These are phyloP conservation scores for Ptilonorhynchus violaceus DNA, from an alignment of 2,113 vertebrate genomes.

Conservation along the genomic window DNA sequence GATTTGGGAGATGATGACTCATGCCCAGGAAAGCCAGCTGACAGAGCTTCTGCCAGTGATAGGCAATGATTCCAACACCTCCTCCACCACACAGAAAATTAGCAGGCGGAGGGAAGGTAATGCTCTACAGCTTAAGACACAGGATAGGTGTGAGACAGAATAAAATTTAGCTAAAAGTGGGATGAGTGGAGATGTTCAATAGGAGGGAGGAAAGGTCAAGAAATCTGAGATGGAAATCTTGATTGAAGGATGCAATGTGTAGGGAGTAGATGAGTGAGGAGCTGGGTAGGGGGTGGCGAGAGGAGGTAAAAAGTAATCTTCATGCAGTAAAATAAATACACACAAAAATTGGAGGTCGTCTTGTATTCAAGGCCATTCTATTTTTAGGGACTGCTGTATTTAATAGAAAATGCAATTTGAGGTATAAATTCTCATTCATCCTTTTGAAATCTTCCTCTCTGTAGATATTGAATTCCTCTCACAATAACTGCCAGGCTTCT, in stretches of 20 bases:
- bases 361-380: background rate
- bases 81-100: background rate
- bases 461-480: background rate
- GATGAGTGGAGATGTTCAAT: background rate
- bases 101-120: background rate
- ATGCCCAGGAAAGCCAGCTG: background rate
- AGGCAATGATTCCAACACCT: background rate
- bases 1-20: background rate
- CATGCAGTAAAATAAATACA: background rate
- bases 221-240: background rate
- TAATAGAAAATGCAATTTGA: constrained; percentile 3
- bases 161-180: background rate
- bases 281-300: rapidly evolving
- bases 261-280: background rate
- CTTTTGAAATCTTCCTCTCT: constrained; percentile 8
- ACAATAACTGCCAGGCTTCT: background rate
- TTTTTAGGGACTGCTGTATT: constrained; percentile 6
- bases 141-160: background rate
- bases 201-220: constrained; percentile 2
- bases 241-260: background rate
- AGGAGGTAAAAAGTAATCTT: background rate
- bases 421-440: background rate
- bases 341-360: background rate
- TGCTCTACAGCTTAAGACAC: background rate
- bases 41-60: background rate